Percentiles rank a stretch among this genome's conserved stretches.
Conservation (phyloP, 2,888 invertebrate species). For the Acanthosoma haemorrhoidale region DNA sequence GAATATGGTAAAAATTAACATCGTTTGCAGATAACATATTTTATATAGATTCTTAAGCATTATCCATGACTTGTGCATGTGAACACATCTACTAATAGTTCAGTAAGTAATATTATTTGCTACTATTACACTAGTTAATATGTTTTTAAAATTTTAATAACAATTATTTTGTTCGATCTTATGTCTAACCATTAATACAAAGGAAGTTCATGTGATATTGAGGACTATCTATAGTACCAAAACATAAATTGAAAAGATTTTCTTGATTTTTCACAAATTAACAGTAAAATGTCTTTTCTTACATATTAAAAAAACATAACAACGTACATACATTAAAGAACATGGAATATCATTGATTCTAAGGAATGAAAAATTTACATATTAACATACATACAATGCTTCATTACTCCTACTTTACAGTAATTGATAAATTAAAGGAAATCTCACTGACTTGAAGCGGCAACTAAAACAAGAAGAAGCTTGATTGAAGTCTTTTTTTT, state of each 20-base stretch:
- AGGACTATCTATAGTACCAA: background rate
- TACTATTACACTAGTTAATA: background rate
- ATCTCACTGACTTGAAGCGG: no score
- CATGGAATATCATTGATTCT: background rate
- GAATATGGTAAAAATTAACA: background rate
- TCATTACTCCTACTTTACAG: background rate
- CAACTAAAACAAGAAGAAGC: no score
- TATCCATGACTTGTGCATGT: background rate
- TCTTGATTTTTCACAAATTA: background rate
- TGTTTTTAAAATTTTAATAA: background rate
- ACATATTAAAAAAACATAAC: no score
- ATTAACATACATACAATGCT: background rate
- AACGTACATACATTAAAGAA: background rate
- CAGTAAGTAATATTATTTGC: background rate
- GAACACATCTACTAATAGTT: background rate
- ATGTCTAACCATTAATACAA: background rate
- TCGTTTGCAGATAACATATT: background rate
- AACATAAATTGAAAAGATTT: background rate
- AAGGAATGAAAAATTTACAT: background rate
- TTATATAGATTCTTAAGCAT: constrained; percentile 1
- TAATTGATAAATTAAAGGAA: background rate
- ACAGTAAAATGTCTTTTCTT: background rate
- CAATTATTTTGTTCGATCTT: background rate
- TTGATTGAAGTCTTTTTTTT: no score
- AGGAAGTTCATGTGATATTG: background rate